Conservation (phyloP, 23 tunicate genomes). For the Halocynthia aurantium region DNA sequence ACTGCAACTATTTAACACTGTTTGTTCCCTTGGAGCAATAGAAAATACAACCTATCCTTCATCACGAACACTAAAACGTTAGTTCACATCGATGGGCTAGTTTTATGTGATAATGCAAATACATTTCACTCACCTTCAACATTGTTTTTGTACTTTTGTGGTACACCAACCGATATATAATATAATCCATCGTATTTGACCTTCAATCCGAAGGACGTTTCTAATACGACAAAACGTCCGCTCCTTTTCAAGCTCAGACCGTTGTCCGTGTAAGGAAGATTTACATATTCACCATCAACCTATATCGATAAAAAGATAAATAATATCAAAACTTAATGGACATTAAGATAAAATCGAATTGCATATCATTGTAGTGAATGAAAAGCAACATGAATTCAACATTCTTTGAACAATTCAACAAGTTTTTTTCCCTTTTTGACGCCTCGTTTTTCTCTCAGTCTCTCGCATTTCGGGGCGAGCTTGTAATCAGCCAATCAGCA, state of each 20-base stretch:
- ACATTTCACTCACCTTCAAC: no score
- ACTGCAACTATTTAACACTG: no score
- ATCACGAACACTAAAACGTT: no score
- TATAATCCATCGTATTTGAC: constrained; percentile 62
- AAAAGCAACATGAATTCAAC: no score
- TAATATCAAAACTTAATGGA: neutral
- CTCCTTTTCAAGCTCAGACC: constrained; percentile 27
- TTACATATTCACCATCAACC: constrained; percentile 48
- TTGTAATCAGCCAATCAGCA: no score
- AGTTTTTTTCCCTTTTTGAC: neutral
- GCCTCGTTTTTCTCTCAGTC: neutral
- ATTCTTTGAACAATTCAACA: neutral
- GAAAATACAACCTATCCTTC: no score
- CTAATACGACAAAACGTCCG: constrained; percentile 51
- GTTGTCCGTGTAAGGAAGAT: constrained; percentile 43
- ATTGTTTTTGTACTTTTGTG: constrained; percentile 16
- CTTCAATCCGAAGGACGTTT: constrained; percentile 26
- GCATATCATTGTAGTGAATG: neutral
- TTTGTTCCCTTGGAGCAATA: no score
- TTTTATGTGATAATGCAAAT: no score
- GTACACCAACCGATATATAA: constrained; percentile 62
- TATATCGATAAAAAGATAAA: neutral
- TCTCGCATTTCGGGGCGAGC: no score
- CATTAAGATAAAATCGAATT: no score
- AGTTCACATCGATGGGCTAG: no score